Evolutionary conservation across 2,113 vertebrate species (phyloP).

Genomic region (Corapipo altera): DNA sequence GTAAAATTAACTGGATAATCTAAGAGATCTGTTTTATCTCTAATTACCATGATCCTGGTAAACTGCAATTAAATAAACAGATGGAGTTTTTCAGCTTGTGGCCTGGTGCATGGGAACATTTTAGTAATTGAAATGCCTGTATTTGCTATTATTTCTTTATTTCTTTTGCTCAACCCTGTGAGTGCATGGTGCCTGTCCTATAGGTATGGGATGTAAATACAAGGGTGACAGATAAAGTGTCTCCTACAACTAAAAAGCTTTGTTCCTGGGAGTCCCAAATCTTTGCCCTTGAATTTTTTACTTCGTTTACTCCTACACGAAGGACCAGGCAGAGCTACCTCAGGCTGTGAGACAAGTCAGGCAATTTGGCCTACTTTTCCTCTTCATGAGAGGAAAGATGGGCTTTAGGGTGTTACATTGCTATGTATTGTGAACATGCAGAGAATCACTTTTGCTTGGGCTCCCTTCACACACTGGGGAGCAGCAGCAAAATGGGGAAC

Average conservation of each 20-base stretch:
- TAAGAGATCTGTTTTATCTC: conserved; percentile 67
- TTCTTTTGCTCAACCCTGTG: neutral
- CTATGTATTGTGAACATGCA: neutral
- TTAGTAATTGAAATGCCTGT: neutral
- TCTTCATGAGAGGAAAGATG: neutral
- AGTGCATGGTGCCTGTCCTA: neutral
- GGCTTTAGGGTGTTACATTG: neutral
- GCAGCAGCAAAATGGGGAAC: neutral
- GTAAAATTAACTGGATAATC: conserved; percentile 64
- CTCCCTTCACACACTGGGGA: neutral
- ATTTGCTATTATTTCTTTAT: conserved; percentile 1
- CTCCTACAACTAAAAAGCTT: neutral
- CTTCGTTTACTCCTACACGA: neutral
- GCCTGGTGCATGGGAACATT: conserved; percentile 5
- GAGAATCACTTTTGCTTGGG: neutral
- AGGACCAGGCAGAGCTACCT: neutral
- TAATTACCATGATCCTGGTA: conserved; percentile 59
- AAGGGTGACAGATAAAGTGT: neutral
- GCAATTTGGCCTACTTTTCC: neutral
- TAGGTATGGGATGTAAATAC: neutral
- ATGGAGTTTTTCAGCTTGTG: conserved; percentile 32
- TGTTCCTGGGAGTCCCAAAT: neutral
- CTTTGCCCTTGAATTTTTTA: neutral
- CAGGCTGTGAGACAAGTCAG: neutral
- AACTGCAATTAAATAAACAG: conserved; percentile 68